These are phyloP conservation scores for Acanthopagrus latus DNA, from an alignment of 2,797 vertebrate genomes.

Conservation along the genomic window DNA sequence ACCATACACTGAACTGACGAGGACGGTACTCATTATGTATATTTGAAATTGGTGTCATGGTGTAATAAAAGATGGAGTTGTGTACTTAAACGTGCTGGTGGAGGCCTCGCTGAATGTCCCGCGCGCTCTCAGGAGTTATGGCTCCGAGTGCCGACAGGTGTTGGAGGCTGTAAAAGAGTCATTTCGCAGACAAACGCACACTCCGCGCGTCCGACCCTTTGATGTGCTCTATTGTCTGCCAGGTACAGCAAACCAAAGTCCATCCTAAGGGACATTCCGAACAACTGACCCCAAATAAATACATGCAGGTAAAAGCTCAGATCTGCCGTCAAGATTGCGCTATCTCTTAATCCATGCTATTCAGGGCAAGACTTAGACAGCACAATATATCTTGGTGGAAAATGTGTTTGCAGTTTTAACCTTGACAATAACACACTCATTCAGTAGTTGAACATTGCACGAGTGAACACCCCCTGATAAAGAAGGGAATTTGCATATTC, in stretches of 20 bases:
- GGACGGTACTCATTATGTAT: conserved; percentile 94
- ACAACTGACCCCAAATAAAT: conserved; percentile 29
- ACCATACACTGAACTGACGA: conserved; percentile 93
- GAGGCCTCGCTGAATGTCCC: conserved; percentile 16
- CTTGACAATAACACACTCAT: background rate
- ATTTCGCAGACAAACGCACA: conserved; percentile 53
- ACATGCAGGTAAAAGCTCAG: conserved; percentile 36
- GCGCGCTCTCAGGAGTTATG: background rate
- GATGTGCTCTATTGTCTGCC: conserved; percentile 66
- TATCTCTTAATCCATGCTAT: conserved; percentile 6
- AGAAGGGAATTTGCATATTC: conserved; percentile 84
- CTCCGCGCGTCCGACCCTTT: conserved; percentile 50
- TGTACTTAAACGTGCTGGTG: conserved; percentile 90
- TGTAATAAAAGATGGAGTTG: conserved; percentile 95
- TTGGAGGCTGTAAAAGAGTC: conserved; percentile 72
- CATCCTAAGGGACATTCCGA: conserved; percentile 75
- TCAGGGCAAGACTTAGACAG: background rate
- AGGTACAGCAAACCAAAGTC: conserved; percentile 80
- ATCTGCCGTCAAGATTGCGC: conserved; percentile 45
- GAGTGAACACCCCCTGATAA: conserved; percentile 41
- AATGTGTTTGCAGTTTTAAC: background rate
- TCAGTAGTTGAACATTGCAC: conserved; percentile 40
- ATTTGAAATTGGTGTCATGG: conserved; percentile 97
- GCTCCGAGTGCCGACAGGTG: conserved; percentile 77
- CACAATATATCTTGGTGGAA: background rate